These are phyloP conservation scores for Pangasius djambal DNA, from an alignment of 2,797 vertebrate genomes.

Conservation along the genomic window DNA sequence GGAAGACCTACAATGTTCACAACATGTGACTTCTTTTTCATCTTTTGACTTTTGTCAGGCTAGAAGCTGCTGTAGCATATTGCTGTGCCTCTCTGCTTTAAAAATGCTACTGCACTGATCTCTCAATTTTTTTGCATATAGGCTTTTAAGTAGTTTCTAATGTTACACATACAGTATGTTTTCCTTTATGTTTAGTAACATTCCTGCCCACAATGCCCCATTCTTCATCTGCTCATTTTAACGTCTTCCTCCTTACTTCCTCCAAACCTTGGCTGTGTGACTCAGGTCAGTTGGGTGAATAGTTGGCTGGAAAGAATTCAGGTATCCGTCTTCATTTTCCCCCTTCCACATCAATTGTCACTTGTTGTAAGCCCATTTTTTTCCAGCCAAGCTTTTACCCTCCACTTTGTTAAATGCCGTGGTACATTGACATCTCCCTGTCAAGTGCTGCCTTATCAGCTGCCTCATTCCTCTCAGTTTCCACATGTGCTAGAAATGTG, in stretches of 20 bases:
- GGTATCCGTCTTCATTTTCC: constrained; percentile 2
- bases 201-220: neutral
- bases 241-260: neutral
- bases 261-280: neutral
- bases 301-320: neutral
- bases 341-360: neutral
- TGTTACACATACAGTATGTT: neutral
- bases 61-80: neutral
- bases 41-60: neutral
- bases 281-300: neutral
- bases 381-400: constrained; percentile 6
- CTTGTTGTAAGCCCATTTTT: neutral
- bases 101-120: neutral
- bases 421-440: constrained; percentile 5
- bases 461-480: neutral
- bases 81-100: neutral
- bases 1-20: neutral
- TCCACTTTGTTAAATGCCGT: constrained; percentile 4
- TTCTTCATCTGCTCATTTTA: neutral
- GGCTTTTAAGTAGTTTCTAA: neutral
- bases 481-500: constrained; percentile 12
- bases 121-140: neutral
- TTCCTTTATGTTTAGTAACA: neutral
- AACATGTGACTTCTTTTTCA: neutral
- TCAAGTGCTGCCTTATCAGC: neutral